These are phyloP conservation scores for Terrapene triunguis DNA, from an alignment of 2,113 vertebrate species.

Conservation along the genomic window DNA sequence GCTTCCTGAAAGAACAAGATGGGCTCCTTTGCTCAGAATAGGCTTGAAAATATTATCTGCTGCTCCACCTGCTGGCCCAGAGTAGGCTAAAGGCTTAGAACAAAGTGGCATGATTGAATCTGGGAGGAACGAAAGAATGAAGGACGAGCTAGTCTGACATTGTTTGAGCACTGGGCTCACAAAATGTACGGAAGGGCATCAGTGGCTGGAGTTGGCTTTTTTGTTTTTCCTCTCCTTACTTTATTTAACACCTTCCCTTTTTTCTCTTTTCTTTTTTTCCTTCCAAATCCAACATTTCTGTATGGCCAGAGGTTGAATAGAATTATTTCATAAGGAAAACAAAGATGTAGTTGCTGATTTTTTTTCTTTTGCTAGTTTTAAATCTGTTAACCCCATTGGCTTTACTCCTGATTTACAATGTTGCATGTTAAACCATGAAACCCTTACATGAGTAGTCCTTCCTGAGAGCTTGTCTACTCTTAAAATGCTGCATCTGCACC, in stretches of 20 bases:
- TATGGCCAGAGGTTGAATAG: neutral
- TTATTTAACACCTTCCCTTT: neutral
- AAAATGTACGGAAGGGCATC: neutral
- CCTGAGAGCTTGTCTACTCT: too few relatives aligned
- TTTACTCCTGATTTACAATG: neutral
- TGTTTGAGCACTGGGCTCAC: neutral
- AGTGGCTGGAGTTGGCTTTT: neutral
- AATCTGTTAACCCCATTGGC: neutral
- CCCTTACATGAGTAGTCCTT: neutral
- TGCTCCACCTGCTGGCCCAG: constrained; percentile 79
- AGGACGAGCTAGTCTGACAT: neutral
- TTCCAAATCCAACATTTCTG: neutral
- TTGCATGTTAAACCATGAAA: neutral
- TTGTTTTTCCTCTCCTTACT: neutral
- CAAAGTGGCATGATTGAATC: constrained; percentile 55
- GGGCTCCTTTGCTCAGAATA: constrained; percentile 45
- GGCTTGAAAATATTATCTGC: constrained; percentile 49
- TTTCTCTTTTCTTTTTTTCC: neutral
- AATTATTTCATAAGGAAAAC: neutral
- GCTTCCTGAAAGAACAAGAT: constrained; percentile 70
- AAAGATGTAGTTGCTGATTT: neutral
- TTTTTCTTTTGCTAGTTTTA: neutral
- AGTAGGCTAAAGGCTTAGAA: constrained; percentile 62
- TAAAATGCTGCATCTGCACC: too few relatives aligned
- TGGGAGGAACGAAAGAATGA: constrained; percentile 44